Conservation (phyloP, 2,113 vertebrate genomes). For the Salvator merianae region DNA sequence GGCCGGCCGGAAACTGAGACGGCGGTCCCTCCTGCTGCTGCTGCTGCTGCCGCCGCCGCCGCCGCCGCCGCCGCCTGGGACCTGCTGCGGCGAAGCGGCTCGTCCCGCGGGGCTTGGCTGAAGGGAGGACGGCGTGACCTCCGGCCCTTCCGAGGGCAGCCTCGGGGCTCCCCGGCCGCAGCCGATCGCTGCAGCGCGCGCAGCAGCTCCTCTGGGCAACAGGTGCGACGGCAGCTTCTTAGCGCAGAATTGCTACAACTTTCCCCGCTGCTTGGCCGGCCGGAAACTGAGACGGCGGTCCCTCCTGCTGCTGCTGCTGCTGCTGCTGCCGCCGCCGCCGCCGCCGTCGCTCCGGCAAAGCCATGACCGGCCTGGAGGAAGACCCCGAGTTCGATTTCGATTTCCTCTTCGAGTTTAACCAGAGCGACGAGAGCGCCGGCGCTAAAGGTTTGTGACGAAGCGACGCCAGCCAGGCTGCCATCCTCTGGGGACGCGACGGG, state of each 20-base stretch:
- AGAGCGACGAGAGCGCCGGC: conserved; percentile 67
- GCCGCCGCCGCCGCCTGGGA: conserved; percentile 20
- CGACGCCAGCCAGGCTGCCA: not conserved
- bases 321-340: not conserved
- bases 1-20: not conserved
- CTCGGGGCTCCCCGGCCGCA: not conserved
- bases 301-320: not conserved
- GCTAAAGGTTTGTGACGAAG: conserved; percentile 76
- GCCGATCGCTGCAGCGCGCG: not conserved
- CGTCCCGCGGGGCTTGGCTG: not conserved
- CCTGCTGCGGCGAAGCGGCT: conserved; percentile 27
- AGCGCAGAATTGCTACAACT: not conserved
- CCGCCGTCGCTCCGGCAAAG: conserved; percentile 23
- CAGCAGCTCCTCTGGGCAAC: not conserved
- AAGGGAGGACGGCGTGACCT: not conserved
- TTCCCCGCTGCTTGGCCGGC: not conserved
- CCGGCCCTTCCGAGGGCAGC: not conserved
- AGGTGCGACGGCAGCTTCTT: not conserved
- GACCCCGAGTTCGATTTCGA: conserved; percentile 89
- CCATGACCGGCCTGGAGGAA: conserved; percentile 82
- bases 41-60: not conserved
- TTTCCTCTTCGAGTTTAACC: conserved; percentile 87
- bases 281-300: not conserved
- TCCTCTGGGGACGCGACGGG: not conserved
- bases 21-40: not conserved